Percentiles rank a stretch among this genome's conserved stretches.
These are phyloP conservation scores for Holothuria leucospilota DNA, from an alignment of 53 echinoderm and acorn worm genomes.

Conservation along the genomic window DNA sequence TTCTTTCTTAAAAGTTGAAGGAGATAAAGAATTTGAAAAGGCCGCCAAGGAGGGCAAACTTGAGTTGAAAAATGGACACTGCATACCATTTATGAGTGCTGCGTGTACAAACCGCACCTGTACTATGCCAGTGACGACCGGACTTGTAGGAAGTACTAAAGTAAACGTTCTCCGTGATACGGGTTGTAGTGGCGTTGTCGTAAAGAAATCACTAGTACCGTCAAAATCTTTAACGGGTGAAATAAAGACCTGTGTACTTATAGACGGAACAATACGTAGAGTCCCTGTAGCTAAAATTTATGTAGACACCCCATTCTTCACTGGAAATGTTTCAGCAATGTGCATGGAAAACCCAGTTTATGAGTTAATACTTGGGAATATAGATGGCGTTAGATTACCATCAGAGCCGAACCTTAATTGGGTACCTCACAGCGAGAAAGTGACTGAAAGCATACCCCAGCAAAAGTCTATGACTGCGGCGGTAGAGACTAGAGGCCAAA, in stretches of 20 bases:
- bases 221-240: not conserved
- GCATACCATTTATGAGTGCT: conserved; percentile 1
- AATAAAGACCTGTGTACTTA: not conserved
- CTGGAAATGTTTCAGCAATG: not conserved
- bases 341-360: conserved; percentile 28
- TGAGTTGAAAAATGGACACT: not conserved
- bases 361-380: conserved; percentile 21
- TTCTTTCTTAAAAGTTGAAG: not conserved
- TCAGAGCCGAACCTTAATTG: not conserved
- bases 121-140: too few species aligned
- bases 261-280: conserved; percentile 19
- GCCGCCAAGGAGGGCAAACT: not conserved
- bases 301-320: conserved; percentile 21
- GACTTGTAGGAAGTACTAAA: not conserved
- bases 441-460: too few species aligned
- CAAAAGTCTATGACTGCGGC: not conserved
- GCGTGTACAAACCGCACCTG: not conserved
- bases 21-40: not conserved
- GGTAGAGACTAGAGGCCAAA: conserved; percentile 38
- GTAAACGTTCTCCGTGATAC: not conserved
- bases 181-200: not conserved
- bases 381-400: conserved; percentile 17
- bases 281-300: not conserved
- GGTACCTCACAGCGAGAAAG: too few species aligned
- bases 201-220: not conserved